A percentile compares a stretch with the other conserved stretches of the same genome.
These are phyloP conservation scores for Euspilapteryx auroguttella DNA, from an alignment of 2,888 invertebrate genomes.

Conservation along the genomic window DNA sequence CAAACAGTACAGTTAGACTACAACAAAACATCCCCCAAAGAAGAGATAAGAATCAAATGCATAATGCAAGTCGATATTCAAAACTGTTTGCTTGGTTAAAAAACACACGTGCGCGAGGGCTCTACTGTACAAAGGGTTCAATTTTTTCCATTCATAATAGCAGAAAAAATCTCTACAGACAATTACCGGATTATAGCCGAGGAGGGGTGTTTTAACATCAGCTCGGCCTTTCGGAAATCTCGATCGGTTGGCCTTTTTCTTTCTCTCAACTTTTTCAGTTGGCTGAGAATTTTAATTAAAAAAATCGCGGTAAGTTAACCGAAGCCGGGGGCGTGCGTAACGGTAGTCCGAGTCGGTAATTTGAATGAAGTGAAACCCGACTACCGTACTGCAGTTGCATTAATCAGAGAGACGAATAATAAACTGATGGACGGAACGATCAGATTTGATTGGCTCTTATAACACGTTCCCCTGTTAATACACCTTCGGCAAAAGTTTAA, in stretches of 20 bases:
- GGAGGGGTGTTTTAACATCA: too few relatives aligned
- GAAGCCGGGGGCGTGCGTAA: slow-evolving; percentile 12
- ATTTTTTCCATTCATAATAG: slow-evolving; percentile 26
- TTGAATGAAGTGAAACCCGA: slow-evolving; percentile 13
- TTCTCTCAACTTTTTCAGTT: slow-evolving; percentile 15
- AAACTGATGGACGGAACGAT: too few relatives aligned
- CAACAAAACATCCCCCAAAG: too few relatives aligned
- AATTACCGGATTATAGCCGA: slow-evolving; percentile 50
- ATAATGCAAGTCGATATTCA: slow-evolving; percentile 20
- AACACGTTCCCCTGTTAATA: too few relatives aligned
- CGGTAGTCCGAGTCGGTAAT: slow-evolving; percentile 18
- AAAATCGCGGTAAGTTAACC: slow-evolving; percentile 18
- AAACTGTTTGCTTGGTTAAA: slow-evolving; percentile 27
- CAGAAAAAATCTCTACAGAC: slow-evolving; percentile 34
- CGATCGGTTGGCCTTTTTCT: slow-evolving; percentile 26
- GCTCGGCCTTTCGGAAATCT: slow-evolving; percentile 12
- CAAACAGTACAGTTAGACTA: too few relatives aligned
- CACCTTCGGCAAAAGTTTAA: too few relatives aligned
- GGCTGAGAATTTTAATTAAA: slow-evolving; percentile 34
- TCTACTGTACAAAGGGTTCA: slow-evolving; percentile 33
- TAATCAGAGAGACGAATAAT: slow-evolving; percentile 10
- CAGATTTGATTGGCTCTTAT: too few relatives aligned
- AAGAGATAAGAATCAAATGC: too few relatives aligned
- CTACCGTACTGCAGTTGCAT: slow-evolving; percentile 12
- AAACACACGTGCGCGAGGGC: slow-evolving; percentile 24